Evolutionary conservation across 2,888 invertebrate genomes (phyloP), one percentile per base, ranked within the genome.

Genomic region (Drosophila flavopinicola): DNA sequence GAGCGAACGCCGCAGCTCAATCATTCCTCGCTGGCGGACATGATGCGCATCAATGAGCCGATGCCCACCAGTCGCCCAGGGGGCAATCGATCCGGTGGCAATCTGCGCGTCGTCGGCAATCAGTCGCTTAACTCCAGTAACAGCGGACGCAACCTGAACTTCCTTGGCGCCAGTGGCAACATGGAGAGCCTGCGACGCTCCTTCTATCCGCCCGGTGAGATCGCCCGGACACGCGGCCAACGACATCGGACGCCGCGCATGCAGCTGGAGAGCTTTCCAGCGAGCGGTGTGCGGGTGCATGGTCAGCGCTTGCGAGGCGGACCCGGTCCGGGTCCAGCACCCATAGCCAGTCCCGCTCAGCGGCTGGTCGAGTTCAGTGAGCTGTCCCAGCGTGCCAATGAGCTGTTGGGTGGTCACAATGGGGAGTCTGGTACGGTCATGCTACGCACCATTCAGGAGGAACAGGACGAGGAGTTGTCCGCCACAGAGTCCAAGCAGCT

Each of bases 401-500:
- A 74, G 1, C n/a, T 63, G 17, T 9, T 61, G 7, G 33, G 20
- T 9, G 33, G 20, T 9, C 37, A 41, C 0, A 52, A 27, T 23
- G 11, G 33, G 6, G 17, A 29, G 7, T 6, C 61, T 2, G 57
- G 51, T n/a, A 39, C 60, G 1, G 15, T 39, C 1, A 20, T 60
- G 30, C 37, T 68, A 39, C 57, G 48, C 10, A 47, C 66, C 15
- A 48, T 76, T 9, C 61, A 76, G 0, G 75, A 72, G 42, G 76
- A 76, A 37, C 45, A 56, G 7, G 17, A 5, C 7, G 59, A 53
- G 17, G 32, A 23, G 7, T 64, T 42, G 27, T 35, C 57, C 1
- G 6, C 42, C 1, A 2, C 37, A 4, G 54, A 44, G 48, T 15
- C n/a, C n/a, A 67, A 64, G 17, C 37, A 49, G 6, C 10, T 35